Conservation (phyloP, 2,888 invertebrate species). For the Apodemia zela region DNA sequence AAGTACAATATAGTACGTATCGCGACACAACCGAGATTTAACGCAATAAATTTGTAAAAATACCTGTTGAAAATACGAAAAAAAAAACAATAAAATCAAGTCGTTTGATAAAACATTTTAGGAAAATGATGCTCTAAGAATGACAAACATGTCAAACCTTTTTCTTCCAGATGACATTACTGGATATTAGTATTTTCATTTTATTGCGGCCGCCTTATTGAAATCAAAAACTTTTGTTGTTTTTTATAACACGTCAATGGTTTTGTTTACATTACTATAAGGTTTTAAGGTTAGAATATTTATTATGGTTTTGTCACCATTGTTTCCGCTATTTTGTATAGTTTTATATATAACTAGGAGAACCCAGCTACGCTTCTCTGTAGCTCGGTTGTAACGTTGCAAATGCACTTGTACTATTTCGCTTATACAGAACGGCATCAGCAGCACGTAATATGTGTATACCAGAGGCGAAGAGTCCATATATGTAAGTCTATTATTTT, state of each 20-base stretch:
- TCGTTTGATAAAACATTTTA: slow-evolving; percentile 80
- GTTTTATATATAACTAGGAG: too few species aligned
- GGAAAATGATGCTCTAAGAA: slow-evolving; percentile 76
- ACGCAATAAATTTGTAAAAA: slow-evolving; percentile 71
- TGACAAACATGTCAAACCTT: slow-evolving; percentile 79
- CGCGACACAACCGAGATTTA: slow-evolving; percentile 75
- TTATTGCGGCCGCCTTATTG: slow-evolving; percentile 62
- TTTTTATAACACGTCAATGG: slow-evolving; percentile 34
- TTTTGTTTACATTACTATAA: not conserved
- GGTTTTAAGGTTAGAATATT: not conserved
- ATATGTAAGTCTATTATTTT: too few species aligned
- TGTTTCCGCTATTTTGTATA: too few species aligned
- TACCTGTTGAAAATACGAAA: slow-evolving; percentile 66
- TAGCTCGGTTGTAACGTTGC: too few species aligned
- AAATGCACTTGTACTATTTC: too few species aligned
- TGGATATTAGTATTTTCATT: slow-evolving; percentile 75
- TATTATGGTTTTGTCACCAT: too few species aligned
- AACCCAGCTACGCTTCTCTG: too few species aligned
- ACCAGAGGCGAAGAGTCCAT: too few species aligned
- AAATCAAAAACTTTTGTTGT: slow-evolving; percentile 52
- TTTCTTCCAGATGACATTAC: slow-evolving; percentile 78
- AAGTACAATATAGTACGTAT: slow-evolving; percentile 51
- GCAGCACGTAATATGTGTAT: too few species aligned
- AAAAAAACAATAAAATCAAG: slow-evolving; percentile 70
- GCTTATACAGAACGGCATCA: too few species aligned